These are phyloP conservation scores for Volucella bombylans DNA, from an alignment of 2,888 invertebrate species.

Conservation along the genomic window DNA sequence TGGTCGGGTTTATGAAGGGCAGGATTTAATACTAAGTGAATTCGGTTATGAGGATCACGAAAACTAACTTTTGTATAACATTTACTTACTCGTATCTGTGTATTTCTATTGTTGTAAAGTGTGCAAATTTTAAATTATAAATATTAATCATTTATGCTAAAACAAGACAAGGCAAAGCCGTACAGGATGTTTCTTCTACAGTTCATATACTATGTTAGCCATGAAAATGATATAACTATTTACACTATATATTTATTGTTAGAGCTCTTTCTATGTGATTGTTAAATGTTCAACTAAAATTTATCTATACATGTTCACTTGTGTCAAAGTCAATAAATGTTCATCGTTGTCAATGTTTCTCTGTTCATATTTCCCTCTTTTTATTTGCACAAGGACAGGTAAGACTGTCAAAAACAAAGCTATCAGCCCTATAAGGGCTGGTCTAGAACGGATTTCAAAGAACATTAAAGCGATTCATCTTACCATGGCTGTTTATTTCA, in stretches of 20 bases:
- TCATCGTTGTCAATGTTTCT: not conserved
- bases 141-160: not conserved
- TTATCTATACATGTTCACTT: not conserved
- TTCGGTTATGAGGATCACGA: not conserved
- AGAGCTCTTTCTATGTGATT: too few relatives aligned
- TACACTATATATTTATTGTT: too few relatives aligned
- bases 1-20: constrained; percentile 88
- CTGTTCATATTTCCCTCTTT: too few relatives aligned
- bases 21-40: constrained; percentile 91
- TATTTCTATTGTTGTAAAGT: not conserved
- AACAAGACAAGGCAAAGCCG: not conserved
- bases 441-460: too few relatives aligned
- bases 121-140: not conserved
- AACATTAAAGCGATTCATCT: too few relatives aligned
- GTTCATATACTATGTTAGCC: not conserved
- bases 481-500: too few relatives aligned
- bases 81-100: not conserved
- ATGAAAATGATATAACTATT: not conserved
- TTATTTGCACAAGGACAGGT: too few relatives aligned
- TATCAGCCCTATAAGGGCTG: too few relatives aligned
- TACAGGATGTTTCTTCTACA: not conserved
- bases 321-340: constrained; percentile 1
- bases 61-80: not conserved
- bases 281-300: not conserved
- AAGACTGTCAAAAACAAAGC: too few relatives aligned